Conservation (phyloP, 2,113 vertebrate species). For the Gobiocypris rarus region DNA sequence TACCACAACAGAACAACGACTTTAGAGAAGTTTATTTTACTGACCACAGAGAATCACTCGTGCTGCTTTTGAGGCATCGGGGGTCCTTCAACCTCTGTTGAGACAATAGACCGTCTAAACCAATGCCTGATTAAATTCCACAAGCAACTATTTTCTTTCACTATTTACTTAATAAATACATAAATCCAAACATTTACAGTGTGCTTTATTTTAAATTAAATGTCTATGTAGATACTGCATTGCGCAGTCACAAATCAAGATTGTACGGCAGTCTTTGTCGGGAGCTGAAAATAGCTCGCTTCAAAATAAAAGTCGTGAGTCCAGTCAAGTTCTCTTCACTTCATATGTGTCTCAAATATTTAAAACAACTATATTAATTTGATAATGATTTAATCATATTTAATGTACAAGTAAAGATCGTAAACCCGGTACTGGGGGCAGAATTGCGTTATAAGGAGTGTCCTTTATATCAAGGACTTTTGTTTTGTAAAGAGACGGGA, state of each 20-base stretch:
- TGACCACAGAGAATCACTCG: conserved; percentile 20
- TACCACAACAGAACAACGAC: neutral
- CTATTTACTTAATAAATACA: neutral
- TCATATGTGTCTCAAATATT: neutral
- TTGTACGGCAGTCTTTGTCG: neutral
- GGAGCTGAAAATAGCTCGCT: neutral
- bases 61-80: neutral
- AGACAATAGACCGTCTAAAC: neutral
- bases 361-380: neutral
- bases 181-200: neutral
- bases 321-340: neutral
- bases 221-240: neutral
- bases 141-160: neutral
- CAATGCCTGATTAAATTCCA: conserved; percentile 19
- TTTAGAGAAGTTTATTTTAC: conserved; percentile 9
- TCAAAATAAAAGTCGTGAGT: neutral
- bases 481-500: neutral
- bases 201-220: neutral
- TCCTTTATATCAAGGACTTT: neutral
- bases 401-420: neutral
- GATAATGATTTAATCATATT: neutral
- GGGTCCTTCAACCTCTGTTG: neutral
- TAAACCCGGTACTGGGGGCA: no score
- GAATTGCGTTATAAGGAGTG: no score
- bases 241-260: neutral